Conservation (phyloP, 2,113 vertebrate species). For the Pelodiscus sinensis region DNA sequence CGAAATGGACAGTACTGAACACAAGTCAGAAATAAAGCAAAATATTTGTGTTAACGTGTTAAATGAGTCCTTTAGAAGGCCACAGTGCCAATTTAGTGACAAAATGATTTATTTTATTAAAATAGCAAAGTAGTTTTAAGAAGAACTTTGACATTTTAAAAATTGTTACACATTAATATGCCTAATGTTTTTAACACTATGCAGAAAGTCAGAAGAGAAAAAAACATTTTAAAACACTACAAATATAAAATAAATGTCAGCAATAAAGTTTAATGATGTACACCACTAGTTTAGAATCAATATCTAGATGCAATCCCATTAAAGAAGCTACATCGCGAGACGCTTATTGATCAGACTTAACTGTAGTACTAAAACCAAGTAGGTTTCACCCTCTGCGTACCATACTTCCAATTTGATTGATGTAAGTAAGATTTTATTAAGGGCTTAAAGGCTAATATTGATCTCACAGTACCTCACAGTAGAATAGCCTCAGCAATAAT, state of each 20-base stretch:
- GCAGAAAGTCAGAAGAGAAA: not conserved
- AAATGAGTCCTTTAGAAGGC: not conserved
- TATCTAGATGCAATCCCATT: constrained; percentile 53
- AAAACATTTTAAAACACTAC: not conserved
- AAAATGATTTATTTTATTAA: not conserved
- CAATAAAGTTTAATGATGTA: constrained; percentile 9
- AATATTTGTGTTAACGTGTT: not conserved
- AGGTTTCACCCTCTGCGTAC: constrained; percentile 28
- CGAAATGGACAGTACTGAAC: not conserved
- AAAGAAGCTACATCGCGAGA: constrained; percentile 54
- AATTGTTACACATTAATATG: not conserved
- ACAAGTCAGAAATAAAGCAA: not conserved
- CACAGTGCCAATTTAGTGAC: not conserved
- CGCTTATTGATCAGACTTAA: constrained; percentile 53
- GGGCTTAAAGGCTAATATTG: constrained; percentile 51
- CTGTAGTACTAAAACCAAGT: constrained; percentile 55
- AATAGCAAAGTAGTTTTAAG: not conserved
- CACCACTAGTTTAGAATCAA: constrained; percentile 57
- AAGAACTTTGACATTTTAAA: not conserved
- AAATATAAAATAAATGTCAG: not conserved
- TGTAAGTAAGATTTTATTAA: constrained; percentile 51
- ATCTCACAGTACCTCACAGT: constrained; percentile 51
- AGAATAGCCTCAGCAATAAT: constrained; percentile 37
- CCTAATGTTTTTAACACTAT: not conserved
- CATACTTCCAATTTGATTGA: constrained; percentile 47